phyloP scores from a whole-genome alignment of 1,140 invertebrate species.

The Battus philenor region DNA sequence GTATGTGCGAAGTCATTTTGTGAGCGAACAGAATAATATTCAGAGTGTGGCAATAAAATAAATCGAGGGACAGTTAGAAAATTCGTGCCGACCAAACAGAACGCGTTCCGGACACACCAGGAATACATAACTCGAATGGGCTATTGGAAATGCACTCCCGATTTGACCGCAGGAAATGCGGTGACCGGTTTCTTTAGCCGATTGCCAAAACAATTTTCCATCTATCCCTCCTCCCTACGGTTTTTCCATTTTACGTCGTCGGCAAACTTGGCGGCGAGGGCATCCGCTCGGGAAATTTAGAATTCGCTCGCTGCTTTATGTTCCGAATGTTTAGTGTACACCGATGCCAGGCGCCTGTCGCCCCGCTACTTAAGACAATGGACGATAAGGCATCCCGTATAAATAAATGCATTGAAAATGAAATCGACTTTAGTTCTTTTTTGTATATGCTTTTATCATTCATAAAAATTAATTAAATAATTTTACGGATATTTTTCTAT shows the following conservation, averaged over 20 bases:
- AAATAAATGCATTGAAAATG: constrained; percentile 18
- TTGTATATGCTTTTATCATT: too few species aligned
- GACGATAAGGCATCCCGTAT: constrained; percentile 17
- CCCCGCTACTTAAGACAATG: constrained; percentile 40
- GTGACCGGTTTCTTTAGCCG: constrained; percentile 71
- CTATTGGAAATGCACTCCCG: constrained; percentile 66
- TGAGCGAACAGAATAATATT: too few species aligned
- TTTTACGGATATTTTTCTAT: too few species aligned
- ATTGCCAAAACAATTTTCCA: constrained; percentile 74
- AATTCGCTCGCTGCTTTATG: constrained; percentile 55
- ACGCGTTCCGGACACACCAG: constrained; percentile 31
- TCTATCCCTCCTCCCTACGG: constrained; percentile 50
- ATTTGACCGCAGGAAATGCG: constrained; percentile 74
- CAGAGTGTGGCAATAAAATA: too few species aligned
- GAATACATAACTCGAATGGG: constrained; percentile 53
- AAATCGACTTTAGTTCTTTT: constrained; percentile 11
- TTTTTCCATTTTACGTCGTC: constrained; percentile 70
- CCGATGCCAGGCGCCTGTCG: constrained; percentile 27
- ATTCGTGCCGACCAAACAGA: too few species aligned
- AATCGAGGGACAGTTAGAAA: too few species aligned
- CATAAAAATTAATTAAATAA: too few species aligned
- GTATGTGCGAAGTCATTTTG: too few species aligned
- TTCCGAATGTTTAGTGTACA: constrained; percentile 33
- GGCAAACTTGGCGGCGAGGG: constrained; percentile 55
- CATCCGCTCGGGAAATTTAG: constrained; percentile 59